Evolutionary conservation across 2,888 invertebrate genomes (phyloP).

Genomic region (Pteria penguin): DNA sequence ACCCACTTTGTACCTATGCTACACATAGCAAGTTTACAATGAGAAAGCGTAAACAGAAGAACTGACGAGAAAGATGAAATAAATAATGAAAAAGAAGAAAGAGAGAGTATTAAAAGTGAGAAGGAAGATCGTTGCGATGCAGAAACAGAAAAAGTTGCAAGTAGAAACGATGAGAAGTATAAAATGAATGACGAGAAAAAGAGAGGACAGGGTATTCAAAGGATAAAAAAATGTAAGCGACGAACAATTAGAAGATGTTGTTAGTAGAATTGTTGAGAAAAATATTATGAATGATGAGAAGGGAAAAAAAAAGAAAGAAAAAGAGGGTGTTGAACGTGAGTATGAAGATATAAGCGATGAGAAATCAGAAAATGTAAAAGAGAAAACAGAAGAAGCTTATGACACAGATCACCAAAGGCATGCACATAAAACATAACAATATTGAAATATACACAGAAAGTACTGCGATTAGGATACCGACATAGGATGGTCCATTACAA

Average conservation of each 20-base stretch:
- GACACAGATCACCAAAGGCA: no score
- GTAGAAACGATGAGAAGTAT: neutral
- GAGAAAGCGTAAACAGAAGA: no score
- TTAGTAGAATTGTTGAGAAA: neutral
- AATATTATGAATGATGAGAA: neutral
- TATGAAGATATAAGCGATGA: neutral
- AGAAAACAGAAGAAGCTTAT: no score
- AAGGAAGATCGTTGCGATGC: neutral
- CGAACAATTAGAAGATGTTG: slow-evolving; percentile 3
- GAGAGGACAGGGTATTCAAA: neutral
- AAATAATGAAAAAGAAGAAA: no score
- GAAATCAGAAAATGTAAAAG: neutral
- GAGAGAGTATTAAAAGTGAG: neutral
- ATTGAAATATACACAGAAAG: no score
- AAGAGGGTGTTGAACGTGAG: neutral
- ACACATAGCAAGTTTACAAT: no score
- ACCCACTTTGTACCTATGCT: no score
- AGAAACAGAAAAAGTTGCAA: neutral
- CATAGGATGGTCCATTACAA: no score
- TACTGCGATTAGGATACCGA: no score
- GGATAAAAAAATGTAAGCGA: neutral
- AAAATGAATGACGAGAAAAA: neutral
- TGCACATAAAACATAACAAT: no score
- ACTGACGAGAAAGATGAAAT: neutral
- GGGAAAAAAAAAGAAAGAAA: no score